Conservation (phyloP, 1,140 invertebrate genomes). For the Drosophila leontia region DNA sequence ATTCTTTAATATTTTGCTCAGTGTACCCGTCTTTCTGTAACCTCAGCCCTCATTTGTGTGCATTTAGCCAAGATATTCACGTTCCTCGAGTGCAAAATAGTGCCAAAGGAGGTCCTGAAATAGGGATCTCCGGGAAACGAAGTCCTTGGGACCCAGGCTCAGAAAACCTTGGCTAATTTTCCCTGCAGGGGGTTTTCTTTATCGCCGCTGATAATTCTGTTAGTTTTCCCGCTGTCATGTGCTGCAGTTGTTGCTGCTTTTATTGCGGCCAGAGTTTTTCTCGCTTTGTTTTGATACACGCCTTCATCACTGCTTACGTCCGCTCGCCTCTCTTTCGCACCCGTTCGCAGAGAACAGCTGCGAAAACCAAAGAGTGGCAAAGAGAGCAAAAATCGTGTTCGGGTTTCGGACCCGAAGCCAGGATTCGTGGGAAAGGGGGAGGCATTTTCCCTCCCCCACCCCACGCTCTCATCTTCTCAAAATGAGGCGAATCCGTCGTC, state of each 20-base stretch:
- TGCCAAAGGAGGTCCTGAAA: slow-evolving; percentile 1
- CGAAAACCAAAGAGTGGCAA: slow-evolving; percentile 23
- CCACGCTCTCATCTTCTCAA: neutral
- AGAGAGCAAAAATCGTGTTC: slow-evolving; percentile 32
- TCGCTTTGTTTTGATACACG: slow-evolving; percentile 66
- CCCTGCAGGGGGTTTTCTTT: slow-evolving; percentile 18
- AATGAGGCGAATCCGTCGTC: slow-evolving; percentile 29
- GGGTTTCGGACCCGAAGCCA: slow-evolving; percentile 4
- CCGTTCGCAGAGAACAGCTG: slow-evolving; percentile 19
- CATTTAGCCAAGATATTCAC: slow-evolving; percentile 14
- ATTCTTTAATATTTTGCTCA: neutral
- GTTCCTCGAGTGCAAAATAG: slow-evolving; percentile 1
- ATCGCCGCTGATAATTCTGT: slow-evolving; percentile 39
- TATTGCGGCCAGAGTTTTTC: slow-evolving; percentile 52
- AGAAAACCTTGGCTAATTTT: slow-evolving; percentile 44
- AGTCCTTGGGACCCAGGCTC: slow-evolving; percentile 7
- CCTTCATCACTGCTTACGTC: slow-evolving; percentile 50
- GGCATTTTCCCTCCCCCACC: neutral
- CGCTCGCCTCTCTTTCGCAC: slow-evolving; percentile 35
- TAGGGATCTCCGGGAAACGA: slow-evolving; percentile 9
- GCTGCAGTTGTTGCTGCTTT: slow-evolving; percentile 46
- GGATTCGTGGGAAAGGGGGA: slow-evolving; percentile 12
- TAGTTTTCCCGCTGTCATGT: slow-evolving; percentile 48
- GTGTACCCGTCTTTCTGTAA: slow-evolving; percentile 15
- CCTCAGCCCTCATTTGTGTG: slow-evolving; percentile 20